Evolutionary conservation across 30 jellyfish, hydroid and myxozoan species (phyloP).

Genomic region (Aurelia aurita): DNA sequence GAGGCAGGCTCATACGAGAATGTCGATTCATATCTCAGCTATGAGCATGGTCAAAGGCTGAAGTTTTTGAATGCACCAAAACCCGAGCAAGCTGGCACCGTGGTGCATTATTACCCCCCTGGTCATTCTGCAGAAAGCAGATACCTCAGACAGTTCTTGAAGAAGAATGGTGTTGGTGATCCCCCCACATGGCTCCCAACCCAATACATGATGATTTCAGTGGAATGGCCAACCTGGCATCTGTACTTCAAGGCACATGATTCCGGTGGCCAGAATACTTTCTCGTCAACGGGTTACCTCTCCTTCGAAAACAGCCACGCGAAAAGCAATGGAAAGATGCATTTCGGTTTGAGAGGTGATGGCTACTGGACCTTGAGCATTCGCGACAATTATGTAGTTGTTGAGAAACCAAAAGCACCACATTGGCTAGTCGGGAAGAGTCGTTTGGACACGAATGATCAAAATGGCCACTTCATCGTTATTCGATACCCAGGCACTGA

Average conservation of each 20-base stretch:
- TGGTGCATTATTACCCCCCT: conserved; percentile 1
- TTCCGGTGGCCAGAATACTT: neutral
- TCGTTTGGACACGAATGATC: neutral
- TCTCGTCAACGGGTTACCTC: neutral
- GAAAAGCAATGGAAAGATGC: neutral
- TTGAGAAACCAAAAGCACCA: neutral
- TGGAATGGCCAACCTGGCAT: conserved; percentile 19
- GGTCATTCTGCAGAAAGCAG: conserved; percentile 3
- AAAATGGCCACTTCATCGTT: conserved; percentile 15
- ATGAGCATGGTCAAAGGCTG: neutral
- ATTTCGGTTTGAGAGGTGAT: neutral
- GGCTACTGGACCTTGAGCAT: neutral
- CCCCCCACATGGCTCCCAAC: conserved; percentile 9
- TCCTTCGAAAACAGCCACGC: neutral
- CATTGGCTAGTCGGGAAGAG: neutral
- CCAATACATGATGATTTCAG: neutral
- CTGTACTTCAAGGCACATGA: neutral
- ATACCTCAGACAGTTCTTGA: neutral
- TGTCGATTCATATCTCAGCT: neutral
- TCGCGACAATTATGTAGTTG: neutral
- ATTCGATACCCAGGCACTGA: conserved; percentile 19
- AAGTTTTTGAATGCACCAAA: neutral
- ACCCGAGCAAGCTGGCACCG: conserved; percentile 22
- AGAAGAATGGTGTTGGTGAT: neutral
- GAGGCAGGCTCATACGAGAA: neutral